A percentile compares a stretch with the other conserved stretches of the same genome.
phyloP scores from a whole-genome alignment of 2,797 vertebrate species.

The Anableps anableps region DNA sequence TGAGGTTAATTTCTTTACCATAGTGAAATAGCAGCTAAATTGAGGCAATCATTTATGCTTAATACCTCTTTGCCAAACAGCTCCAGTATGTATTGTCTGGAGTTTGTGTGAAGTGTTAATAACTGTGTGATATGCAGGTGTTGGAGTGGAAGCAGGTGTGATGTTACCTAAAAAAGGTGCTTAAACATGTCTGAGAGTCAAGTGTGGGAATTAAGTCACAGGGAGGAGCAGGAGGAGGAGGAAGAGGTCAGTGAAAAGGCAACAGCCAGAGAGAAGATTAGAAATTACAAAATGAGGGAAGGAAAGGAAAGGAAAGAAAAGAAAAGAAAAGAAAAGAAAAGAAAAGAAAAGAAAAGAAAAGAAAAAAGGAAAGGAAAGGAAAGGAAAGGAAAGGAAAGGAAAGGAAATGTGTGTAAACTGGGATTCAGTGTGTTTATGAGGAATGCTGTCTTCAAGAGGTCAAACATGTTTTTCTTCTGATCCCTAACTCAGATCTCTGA shows the following conservation, averaged over 20 bases:
- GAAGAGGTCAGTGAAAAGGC: constrained; percentile 34
- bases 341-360: not conserved
- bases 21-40: not conserved
- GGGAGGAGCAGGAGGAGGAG: constrained; percentile 33
- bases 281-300: not conserved
- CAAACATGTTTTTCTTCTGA: constrained; percentile 21
- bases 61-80: constrained; percentile 6
- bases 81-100: constrained; percentile 14
- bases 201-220: constrained; percentile 28
- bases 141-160: constrained; percentile 50
- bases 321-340: not conserved
- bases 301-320: not conserved
- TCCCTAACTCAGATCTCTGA: constrained; percentile 50
- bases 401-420: not conserved
- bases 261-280: constrained; percentile 1
- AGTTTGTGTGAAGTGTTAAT: constrained; percentile 1
- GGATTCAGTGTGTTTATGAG: constrained; percentile 18
- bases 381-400: no score
- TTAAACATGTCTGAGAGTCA: constrained; percentile 53
- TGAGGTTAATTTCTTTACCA: not conserved
- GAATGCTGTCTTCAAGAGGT: constrained; percentile 8
- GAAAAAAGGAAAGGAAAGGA: not conserved
- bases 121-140: constrained; percentile 35
- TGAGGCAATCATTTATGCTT: not conserved
- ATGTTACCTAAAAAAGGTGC: constrained; percentile 58